These are phyloP conservation scores for Syrista parreyssii DNA, from an alignment of 2,888 invertebrate species.

Conservation along the genomic window DNA sequence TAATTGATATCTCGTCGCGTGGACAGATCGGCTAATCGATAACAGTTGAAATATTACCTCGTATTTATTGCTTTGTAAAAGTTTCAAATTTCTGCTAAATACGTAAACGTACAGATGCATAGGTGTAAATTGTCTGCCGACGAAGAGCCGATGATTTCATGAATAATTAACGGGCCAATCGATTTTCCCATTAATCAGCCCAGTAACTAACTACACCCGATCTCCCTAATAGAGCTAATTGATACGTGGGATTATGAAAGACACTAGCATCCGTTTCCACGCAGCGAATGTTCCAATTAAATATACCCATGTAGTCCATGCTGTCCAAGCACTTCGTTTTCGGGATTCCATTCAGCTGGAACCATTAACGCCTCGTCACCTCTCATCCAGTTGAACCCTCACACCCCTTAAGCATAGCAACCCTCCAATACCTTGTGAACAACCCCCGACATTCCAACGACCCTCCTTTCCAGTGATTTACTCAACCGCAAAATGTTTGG, in stretches of 20 bases:
- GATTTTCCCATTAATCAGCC: not conserved
- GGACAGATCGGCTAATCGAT: not conserved
- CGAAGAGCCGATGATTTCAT: slow-evolving; percentile 9
- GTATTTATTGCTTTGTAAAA: not conserved
- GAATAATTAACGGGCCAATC: slow-evolving; percentile 22
- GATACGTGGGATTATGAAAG: slow-evolving; percentile 48
- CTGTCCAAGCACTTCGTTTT: slow-evolving; percentile 30
- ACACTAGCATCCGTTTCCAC: slow-evolving; percentile 34
- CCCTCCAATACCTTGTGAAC: not conserved
- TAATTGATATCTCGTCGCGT: not conserved
- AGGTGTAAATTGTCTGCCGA: not conserved
- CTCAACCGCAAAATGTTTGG: slow-evolving; percentile 27
- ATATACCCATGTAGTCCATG: slow-evolving; percentile 24
- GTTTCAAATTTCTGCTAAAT: not conserved
- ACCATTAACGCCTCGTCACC: slow-evolving; percentile 31
- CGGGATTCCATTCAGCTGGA: slow-evolving; percentile 21
- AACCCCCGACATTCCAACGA: not conserved
- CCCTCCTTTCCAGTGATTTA: not conserved
- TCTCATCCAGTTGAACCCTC: not conserved
- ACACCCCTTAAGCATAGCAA: not conserved
- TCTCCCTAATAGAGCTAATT: slow-evolving; percentile 47
- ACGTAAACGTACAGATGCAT: not conserved
- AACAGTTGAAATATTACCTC: not conserved
- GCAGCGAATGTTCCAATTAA: slow-evolving; percentile 44
- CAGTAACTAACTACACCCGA: slow-evolving; percentile 15